phyloP scores from a whole-genome alignment of 2,888 invertebrate genomes.

The Drosophila paranaensis region DNA sequence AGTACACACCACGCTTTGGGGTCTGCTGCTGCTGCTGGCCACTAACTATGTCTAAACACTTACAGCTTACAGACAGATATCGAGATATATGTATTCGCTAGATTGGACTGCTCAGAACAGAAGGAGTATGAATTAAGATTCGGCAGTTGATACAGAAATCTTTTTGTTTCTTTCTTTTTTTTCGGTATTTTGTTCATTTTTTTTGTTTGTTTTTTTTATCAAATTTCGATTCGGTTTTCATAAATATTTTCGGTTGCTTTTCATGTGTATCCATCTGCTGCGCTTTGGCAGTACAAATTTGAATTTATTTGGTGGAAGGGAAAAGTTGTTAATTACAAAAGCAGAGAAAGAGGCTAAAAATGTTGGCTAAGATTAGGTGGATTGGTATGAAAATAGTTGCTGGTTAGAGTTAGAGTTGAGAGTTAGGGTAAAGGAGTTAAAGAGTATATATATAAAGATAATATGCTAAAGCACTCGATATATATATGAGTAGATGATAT shows the following conservation, averaged over 20 bases:
- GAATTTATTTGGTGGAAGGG: conserved; percentile 10
- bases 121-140: conserved; percentile 84
- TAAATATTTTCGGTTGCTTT: conserved; percentile 41
- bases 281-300: conserved; percentile 56
- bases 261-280: conserved; percentile 61
- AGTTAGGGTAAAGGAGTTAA: conserved; percentile 23
- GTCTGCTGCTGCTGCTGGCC: neutral
- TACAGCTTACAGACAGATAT: conserved; percentile 7
- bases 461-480: conserved; percentile 38
- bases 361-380: conserved; percentile 27
- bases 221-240: conserved; percentile 21
- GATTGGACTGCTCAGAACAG: conserved; percentile 80
- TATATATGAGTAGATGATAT: neutral
- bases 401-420: conserved; percentile 20
- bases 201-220: conserved; percentile 6
- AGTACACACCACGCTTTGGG: conserved; percentile 30
- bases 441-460: conserved; percentile 25
- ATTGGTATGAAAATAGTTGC: conserved; percentile 35
- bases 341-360: conserved; percentile 35
- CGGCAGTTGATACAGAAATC: conserved; percentile 84
- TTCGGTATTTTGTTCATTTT: neutral
- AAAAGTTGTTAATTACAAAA: conserved; percentile 47
- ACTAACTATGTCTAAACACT: conserved; percentile 20
- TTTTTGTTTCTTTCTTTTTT: conserved; percentile 40
- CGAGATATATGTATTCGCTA: conserved; percentile 18